A percentile compares a stretch with the other conserved stretches of the same genome.
Conservation (phyloP, 2,113 vertebrate species). For the Benthochromis sp. region DNA sequence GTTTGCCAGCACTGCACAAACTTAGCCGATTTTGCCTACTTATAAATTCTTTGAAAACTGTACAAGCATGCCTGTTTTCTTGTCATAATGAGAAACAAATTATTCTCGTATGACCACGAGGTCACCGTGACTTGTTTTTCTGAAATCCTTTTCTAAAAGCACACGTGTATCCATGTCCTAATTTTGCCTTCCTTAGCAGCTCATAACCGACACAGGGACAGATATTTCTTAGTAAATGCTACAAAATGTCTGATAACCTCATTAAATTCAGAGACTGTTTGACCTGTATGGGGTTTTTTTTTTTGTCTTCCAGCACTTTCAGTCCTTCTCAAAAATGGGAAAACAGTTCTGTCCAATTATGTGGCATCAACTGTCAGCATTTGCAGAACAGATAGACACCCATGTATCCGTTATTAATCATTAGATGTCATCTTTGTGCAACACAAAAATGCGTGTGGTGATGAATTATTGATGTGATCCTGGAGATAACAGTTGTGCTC, state of each 20-base stretch:
- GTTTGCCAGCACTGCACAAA: neutral
- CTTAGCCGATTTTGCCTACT: neutral
- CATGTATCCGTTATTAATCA: slow-evolving; percentile 41
- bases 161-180: neutral
- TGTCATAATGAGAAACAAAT: neutral
- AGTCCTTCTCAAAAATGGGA: neutral
- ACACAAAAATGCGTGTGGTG: slow-evolving; percentile 28
- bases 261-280: slow-evolving; percentile 15
- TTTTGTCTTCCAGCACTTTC: neutral
- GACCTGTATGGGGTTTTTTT: neutral
- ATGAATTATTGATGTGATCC: slow-evolving; percentile 65
- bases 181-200: neutral
- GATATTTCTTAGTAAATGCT: neutral
- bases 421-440: slow-evolving; percentile 34
- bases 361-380: slow-evolving; percentile 18
- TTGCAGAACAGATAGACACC: slow-evolving; percentile 15
- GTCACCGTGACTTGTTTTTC: neutral
- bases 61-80: neutral
- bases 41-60: neutral
- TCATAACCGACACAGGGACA: neutral
- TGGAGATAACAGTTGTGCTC: slow-evolving; percentile 50
- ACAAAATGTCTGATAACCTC: neutral
- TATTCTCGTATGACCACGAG: neutral
- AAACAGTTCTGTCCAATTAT: slow-evolving; percentile 28
- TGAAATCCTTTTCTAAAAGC: neutral